A percentile compares a stretch with the other conserved stretches of the same genome.
Conservation (phyloP, 2,797 vertebrate genomes). For the Gouania willdenowi region DNA sequence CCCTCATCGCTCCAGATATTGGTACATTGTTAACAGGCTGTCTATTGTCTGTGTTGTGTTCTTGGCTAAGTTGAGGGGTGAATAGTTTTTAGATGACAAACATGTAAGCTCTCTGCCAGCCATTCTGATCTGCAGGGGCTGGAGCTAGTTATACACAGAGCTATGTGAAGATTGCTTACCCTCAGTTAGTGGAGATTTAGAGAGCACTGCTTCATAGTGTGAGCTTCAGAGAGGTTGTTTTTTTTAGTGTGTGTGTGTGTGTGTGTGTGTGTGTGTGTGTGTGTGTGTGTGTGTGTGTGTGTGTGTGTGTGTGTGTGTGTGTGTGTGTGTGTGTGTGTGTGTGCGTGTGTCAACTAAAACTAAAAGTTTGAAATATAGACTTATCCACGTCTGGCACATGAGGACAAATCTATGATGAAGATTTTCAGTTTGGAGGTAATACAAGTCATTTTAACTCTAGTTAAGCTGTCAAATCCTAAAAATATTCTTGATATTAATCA, state of each 20-base stretch:
- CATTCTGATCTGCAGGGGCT: slow-evolving; percentile 61
- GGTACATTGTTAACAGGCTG: slow-evolving; percentile 75
- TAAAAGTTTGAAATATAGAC: slow-evolving; percentile 30
- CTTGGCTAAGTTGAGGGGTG: slow-evolving; percentile 72
- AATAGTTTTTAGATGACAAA: slow-evolving; percentile 82
- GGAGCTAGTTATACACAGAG: slow-evolving; percentile 54
- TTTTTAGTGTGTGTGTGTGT: too few relatives aligned
- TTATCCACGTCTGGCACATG: slow-evolving; percentile 30
- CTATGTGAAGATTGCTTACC: slow-evolving; percentile 33
- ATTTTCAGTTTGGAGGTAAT: slow-evolving; percentile 14
- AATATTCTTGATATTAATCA: slow-evolving; percentile 3
- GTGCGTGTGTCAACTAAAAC: slow-evolving; percentile 25
- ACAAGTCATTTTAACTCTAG: slow-evolving; percentile 1
- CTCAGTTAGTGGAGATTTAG: slow-evolving; percentile 48
- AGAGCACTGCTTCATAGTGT: slow-evolving; percentile 22
- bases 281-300: neutral
- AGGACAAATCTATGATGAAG: slow-evolving; percentile 30
- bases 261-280: neutral
- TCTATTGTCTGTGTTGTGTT: slow-evolving; percentile 77
- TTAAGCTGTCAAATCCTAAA: neutral
- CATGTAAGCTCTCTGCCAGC: slow-evolving; percentile 70
- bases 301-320: neutral
- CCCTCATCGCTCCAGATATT: slow-evolving; percentile 54
- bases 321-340: slow-evolving; percentile 9
- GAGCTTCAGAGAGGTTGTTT: too few relatives aligned